These are phyloP conservation scores for Aspidiotus destructor DNA, from an alignment of 2,888 invertebrate species.

Conservation along the genomic window DNA sequence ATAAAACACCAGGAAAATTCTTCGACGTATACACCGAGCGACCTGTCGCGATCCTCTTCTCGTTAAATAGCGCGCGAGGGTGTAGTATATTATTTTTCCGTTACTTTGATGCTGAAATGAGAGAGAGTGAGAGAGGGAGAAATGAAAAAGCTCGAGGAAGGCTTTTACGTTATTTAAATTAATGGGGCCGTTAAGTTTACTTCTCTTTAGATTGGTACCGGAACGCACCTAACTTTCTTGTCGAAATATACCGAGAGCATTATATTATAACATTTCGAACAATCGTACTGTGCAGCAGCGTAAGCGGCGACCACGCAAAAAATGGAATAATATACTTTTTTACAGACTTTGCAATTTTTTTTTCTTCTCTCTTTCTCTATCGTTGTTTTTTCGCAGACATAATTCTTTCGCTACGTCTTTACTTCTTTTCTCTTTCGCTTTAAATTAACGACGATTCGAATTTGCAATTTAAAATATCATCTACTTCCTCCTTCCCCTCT, in stretches of 20 bases:
- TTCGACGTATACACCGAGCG: too few species aligned
- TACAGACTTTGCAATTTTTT: too few species aligned
- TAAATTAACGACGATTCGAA: slow-evolving; percentile 4
- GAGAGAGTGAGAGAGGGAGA: too few species aligned
- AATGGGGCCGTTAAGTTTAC: slow-evolving; percentile 26
- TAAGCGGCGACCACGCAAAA: too few species aligned
- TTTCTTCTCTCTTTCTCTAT: too few species aligned
- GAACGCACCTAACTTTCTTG: slow-evolving; percentile 1
- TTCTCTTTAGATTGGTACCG: slow-evolving; percentile 9
- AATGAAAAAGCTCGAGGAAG: not conserved
- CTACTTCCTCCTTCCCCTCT: too few species aligned
- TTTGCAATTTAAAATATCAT: slow-evolving; percentile 15
- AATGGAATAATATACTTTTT: too few species aligned
- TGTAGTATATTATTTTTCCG: too few species aligned
- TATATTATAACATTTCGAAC: slow-evolving; percentile 13
- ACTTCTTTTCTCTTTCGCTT: not conserved
- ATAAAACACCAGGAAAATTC: too few species aligned
- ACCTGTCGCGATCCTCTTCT: too few species aligned
- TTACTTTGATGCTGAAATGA: too few species aligned
- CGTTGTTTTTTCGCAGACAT: not conserved
- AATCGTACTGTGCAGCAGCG: slow-evolving; percentile 2
- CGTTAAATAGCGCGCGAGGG: too few species aligned
- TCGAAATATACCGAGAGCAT: not conserved
- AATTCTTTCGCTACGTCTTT: not conserved
- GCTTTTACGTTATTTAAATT: slow-evolving; percentile 22